Evolutionary conservation across 92 coral and sea anemone species (phyloP), one percentile per base, ranked within the genome.

Genomic region (Blastomussa wellsi): DNA sequence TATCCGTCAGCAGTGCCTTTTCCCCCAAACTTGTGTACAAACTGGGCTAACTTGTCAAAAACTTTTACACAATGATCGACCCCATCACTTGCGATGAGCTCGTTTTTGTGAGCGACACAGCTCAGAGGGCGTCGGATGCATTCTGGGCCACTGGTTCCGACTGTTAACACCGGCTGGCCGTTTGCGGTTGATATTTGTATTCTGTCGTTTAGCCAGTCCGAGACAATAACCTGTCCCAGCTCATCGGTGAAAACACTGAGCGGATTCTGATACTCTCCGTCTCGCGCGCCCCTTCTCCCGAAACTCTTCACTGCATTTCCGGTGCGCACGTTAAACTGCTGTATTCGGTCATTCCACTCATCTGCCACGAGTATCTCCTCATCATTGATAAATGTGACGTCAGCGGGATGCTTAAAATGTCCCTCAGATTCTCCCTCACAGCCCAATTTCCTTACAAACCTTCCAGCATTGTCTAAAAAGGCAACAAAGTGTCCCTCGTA

Each of bases 291-390:
- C 7, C 14, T 17, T 20, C 38, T 36, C 5, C 82, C 87, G 72
- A 83, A 52, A 19, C 24, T 74, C 24, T 83, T 83, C 26, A 74
- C 20, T 10, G 19, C 55, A 12, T 64, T 35, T 49, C 44, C 74
- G 13, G 81, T 55, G 29, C 47, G 48, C 9, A 67, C 36, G 72
- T 84, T 76, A 6, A 84, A 28, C 26, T 51, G 57, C 29, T 76
- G 79, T 39, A 84, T 41, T 60, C 87, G 65, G 26, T 84, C 17
- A 84, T 72, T 84, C 9, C 16, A n/a, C 26, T 59, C 26, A 24
- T 84, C 81, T 74, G 75, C 72, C 47, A 82, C 76, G 9, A 82
- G 78, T 17, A 83, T 19, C 39, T 57, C 87, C 31, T 73, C 55
- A 35, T 83, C 81, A 11, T 59, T 83, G 16, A 83, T 28, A 42